These are phyloP conservation scores for Enteromius trimaculatus DNA, from an alignment of 2,797 vertebrate genomes.

Conservation along the genomic window DNA sequence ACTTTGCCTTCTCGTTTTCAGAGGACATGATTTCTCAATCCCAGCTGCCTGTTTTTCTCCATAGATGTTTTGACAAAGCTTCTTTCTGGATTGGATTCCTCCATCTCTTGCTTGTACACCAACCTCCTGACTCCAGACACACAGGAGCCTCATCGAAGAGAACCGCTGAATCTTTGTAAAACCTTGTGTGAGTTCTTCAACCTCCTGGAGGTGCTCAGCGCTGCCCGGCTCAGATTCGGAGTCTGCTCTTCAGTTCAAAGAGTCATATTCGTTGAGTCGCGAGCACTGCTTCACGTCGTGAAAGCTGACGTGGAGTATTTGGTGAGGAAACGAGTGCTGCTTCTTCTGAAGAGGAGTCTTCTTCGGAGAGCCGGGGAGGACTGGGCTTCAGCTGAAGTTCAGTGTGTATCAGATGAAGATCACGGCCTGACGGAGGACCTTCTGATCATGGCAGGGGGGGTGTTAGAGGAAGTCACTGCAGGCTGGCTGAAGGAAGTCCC, in stretches of 20 bases:
- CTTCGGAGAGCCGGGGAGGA: constrained; percentile 84
- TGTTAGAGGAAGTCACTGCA: constrained; percentile 73
- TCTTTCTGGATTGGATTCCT: constrained; percentile 76
- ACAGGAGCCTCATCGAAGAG: not conserved
- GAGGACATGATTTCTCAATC: not conserved
- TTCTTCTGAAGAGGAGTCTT: constrained; percentile 85
- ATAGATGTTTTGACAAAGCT: constrained; percentile 69
- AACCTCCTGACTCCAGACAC: constrained; percentile 63
- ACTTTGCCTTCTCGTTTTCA: not conserved
- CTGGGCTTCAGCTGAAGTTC: constrained; percentile 60
- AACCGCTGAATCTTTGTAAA: constrained; percentile 46
- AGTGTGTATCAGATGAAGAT: not conserved
- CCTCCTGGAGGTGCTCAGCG: constrained; percentile 83
- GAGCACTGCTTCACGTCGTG: constrained; percentile 68
- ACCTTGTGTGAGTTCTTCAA: constrained; percentile 78
- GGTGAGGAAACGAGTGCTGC: constrained; percentile 79
- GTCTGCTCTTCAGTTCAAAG: constrained; percentile 72
- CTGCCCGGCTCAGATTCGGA: constrained; percentile 70
- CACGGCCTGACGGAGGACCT: constrained; percentile 67
- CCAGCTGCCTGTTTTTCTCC: not conserved
- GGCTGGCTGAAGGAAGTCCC: constrained; percentile 77
- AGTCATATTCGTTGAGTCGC: constrained; percentile 71
- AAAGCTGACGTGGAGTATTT: constrained; percentile 71
- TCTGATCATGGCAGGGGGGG: constrained; percentile 67
- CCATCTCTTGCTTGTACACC: constrained; percentile 75